Evolutionary conservation across 2,797 vertebrate species (phyloP).

Genomic region (Lepilemur septentrionalis): DNA sequence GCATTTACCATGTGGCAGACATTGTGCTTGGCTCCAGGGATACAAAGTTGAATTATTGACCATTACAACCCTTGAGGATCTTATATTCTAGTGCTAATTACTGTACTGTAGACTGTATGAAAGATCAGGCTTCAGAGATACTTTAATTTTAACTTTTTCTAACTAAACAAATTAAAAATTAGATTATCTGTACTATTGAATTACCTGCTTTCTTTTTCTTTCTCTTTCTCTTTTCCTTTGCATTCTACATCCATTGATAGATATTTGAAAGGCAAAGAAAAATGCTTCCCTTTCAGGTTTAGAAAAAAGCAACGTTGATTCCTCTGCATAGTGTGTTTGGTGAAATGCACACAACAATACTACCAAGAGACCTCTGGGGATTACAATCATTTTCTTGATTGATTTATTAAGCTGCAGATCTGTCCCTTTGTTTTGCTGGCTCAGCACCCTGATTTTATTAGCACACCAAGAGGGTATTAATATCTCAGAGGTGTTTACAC

Average conservation of each 20-base stretch:
- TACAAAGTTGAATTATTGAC: neutral
- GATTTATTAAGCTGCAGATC: constrained; percentile 6
- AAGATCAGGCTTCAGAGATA: neutral
- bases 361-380: neutral
- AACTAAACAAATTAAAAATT: neutral
- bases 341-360: neutral
- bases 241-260: neutral
- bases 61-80: neutral
- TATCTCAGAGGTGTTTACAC: neutral
- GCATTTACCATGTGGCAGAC: neutral
- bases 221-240: neutral
- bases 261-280: neutral
- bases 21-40: neutral
- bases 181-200: neutral
- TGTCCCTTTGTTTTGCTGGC: constrained; percentile 12
- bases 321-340: neutral
- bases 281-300: neutral
- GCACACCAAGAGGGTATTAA: neutral
- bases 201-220: neutral
- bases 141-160: neutral
- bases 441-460: constrained; percentile 25
- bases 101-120: neutral
- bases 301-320: neutral
- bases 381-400: constrained; percentile 23
- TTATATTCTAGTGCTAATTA: neutral